phyloP scores from a whole-genome alignment of 2,797 vertebrate genomes.

The Oreochromis mossambicus region DNA sequence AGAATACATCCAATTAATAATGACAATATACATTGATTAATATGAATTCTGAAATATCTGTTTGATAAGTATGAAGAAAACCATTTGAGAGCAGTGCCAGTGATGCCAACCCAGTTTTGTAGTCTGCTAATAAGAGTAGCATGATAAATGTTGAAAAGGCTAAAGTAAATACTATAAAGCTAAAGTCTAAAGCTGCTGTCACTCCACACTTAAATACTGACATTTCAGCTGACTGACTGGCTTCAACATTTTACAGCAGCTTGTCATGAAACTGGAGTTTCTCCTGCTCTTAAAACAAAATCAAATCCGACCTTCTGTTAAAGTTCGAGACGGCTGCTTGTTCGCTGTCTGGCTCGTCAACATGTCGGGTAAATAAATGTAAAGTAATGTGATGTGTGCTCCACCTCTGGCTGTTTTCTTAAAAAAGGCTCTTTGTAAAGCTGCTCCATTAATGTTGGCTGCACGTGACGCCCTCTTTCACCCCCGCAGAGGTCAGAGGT shows the following conservation, averaged over 20 bases:
- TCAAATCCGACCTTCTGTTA: background rate
- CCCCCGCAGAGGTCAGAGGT: conserved; percentile 57
- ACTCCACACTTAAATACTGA: background rate
- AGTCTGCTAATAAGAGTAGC: background rate
- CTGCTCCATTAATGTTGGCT: background rate
- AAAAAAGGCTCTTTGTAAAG: background rate
- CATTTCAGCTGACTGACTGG: background rate
- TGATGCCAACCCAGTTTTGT: background rate
- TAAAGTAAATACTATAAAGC: background rate
- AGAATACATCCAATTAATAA: too few relatives aligned
- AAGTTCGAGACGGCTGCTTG: background rate
- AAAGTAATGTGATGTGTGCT: background rate
- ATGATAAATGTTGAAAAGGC: background rate
- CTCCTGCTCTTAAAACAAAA: background rate
- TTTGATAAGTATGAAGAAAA: background rate
- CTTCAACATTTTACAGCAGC: background rate
- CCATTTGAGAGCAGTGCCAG: background rate
- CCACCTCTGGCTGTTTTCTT: background rate
- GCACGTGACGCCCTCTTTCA: background rate
- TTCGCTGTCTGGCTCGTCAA: background rate
- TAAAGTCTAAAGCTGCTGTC: background rate
- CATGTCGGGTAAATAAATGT: background rate
- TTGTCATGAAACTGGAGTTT: background rate
- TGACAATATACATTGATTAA: background rate
- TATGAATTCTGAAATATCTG: background rate